Percentiles rank a stretch among this genome's conserved stretches.
Conservation (phyloP, 92 coral and sea anemone genomes). For the Anthopleura xanthogrammica region DNA sequence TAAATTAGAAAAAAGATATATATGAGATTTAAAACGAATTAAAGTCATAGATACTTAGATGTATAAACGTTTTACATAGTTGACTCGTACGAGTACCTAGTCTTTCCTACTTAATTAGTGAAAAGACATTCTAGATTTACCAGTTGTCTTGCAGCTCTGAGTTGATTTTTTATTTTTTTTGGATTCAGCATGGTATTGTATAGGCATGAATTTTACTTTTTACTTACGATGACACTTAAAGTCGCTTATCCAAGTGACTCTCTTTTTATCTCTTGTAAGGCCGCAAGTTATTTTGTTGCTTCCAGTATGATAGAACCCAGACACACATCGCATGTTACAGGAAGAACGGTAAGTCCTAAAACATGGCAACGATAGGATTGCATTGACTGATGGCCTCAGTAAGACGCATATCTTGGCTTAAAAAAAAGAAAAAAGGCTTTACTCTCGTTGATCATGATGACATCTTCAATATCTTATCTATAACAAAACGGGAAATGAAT, state of each 20-base stretch:
- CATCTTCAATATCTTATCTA: no score
- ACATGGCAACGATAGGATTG: slow-evolving; percentile 21
- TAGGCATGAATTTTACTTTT: no score
- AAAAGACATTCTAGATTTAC: no score
- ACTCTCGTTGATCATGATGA: no score
- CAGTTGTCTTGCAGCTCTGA: no score
- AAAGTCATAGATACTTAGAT: neutral
- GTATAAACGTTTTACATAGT: no score
- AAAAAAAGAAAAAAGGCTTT: neutral
- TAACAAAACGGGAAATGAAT: no score
- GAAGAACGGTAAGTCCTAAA: slow-evolving; percentile 25
- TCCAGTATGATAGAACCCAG: slow-evolving; percentile 21
- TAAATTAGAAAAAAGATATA: neutral
- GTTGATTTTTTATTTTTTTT: no score
- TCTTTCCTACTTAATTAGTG: no score
- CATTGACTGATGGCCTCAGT: slow-evolving; percentile 9
- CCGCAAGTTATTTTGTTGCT: slow-evolving; percentile 13
- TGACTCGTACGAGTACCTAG: no score
- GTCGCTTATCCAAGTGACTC: slow-evolving; percentile 25
- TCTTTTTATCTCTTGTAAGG: slow-evolving; percentile 8
- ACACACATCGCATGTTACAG: slow-evolving; percentile 26
- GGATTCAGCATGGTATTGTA: no score
- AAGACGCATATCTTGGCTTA: neutral
- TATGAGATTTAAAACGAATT: neutral
- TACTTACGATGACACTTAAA: slow-evolving; percentile 29